Evolutionary conservation across 2,113 vertebrate species (phyloP).

Genomic region (Lophura nycthemera): DNA sequence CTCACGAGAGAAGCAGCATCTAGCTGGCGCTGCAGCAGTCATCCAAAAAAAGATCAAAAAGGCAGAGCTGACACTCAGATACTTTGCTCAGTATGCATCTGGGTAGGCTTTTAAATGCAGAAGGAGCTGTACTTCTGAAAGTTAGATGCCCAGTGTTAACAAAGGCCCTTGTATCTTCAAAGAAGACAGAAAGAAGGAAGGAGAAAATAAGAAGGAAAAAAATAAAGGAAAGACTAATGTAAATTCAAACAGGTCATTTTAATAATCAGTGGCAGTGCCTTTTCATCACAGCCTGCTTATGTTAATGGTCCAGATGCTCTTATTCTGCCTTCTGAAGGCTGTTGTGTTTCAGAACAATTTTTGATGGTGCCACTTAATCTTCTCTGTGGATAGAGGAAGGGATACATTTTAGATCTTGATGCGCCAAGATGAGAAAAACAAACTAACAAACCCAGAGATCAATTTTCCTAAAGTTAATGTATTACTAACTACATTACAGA

Average conservation of each 20-base stretch:
- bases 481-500: neutral
- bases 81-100: neutral
- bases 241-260: neutral
- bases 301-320: constrained; percentile 41
- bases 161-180: neutral
- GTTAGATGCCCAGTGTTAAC: neutral
- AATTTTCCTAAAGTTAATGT: constrained; percentile 11
- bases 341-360: neutral
- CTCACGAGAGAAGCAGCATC: neutral
- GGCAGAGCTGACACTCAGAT: neutral
- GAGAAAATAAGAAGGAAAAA: neutral
- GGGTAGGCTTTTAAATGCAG: neutral
- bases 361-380: constrained; percentile 48
- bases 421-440: neutral
- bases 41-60: neutral
- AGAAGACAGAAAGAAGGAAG: neutral
- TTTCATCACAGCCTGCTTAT: neutral
- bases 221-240: neutral
- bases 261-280: neutral
- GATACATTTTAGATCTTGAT: neutral
- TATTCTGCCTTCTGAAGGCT: constrained; percentile 25
- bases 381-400: neutral
- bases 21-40: neutral
- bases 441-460: neutral
- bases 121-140: neutral